Evolutionary conservation across 2,797 vertebrate genomes (phyloP), one percentile per base, ranked within the genome.

Genomic region (Anas capensis): DNA sequence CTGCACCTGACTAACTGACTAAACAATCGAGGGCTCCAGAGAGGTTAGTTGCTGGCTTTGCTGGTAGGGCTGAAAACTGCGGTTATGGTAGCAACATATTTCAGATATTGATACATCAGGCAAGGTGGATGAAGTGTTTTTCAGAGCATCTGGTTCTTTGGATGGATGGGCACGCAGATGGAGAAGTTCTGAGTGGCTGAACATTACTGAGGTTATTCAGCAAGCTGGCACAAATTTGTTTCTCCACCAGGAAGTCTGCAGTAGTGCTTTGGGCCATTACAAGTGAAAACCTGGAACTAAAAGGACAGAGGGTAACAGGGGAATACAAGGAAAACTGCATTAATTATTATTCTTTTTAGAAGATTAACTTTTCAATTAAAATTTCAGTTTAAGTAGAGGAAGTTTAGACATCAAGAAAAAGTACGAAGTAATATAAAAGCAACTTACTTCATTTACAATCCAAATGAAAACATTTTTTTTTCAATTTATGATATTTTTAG

Each of bases 121-220:
- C 69, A 91, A 89, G 91, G 93, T 71, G 91, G 93, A 69, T 29
- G 86, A 93, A 68, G 86, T 26, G 3, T 95, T 94, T 95, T 89
- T 80, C 84, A 84, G 73, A 97, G 89, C 96, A 97, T 88, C 97
- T 98, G 97, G 51, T 92, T 96, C 91, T 97, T 69, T 92, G 95
- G 93, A 73, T 95, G 93, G 92, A 86, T 79, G 68, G 88, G 92
- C 90, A 91, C 65, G 70, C 97, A 98, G 97, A 97, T 96, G 95
- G 97, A 95, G 76, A 66, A 82, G 96, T 97, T 98, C 90, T 92
- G 90, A 97, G 85, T 93, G 95, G 84, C 90, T 97, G 95, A 97
- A 53, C 95, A 96, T 96, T 95, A 75, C 80, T 49, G 93, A 97
- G 95, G 92, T 95, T 95, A 60, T 89, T 83, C 83, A 92, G 92